These are phyloP conservation scores for Chelon labrosus DNA, from an alignment of 2,797 vertebrate species.

Conservation along the genomic window DNA sequence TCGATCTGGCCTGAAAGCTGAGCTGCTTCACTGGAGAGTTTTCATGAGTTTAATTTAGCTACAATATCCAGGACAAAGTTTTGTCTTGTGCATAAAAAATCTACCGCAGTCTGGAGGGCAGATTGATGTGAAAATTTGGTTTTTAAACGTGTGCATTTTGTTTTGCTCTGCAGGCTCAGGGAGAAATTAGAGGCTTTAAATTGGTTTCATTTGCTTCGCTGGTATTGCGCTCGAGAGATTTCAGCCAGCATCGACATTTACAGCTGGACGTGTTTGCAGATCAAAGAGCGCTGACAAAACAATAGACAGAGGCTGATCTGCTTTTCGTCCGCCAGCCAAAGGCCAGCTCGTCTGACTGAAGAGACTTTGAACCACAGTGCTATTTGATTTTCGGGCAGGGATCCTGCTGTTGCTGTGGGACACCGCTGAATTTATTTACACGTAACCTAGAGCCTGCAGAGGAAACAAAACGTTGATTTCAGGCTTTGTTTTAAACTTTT, in stretches of 20 bases:
- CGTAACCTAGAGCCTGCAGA: background rate
- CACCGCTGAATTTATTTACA: conserved; percentile 23
- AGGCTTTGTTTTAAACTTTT: background rate
- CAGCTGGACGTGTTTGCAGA: conserved; percentile 28
- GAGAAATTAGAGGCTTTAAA: too few species aligned
- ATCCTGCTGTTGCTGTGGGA: conserved; percentile 43
- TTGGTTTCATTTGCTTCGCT: background rate
- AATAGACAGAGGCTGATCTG: conserved; percentile 40
- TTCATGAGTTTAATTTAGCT: too few species aligned
- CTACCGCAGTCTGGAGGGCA: too few species aligned
- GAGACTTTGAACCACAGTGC: conserved; percentile 68
- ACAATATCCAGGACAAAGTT: too few species aligned
- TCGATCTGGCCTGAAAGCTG: too few species aligned
- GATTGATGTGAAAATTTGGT: too few species aligned
- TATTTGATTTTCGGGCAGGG: conserved; percentile 65
- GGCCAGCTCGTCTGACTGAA: conserved; percentile 38
- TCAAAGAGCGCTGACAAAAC: conserved; percentile 50
- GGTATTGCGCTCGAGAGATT: background rate
- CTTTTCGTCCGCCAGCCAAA: conserved; percentile 33
- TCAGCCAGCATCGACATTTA: conserved; percentile 9
- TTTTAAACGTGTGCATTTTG: too few species aligned
- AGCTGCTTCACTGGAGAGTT: too few species aligned
- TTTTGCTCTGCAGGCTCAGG: too few species aligned
- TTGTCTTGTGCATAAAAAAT: too few species aligned
- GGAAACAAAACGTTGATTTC: background rate